Conservation (phyloP, 2,888 invertebrate genomes). For the Ischnus inquisitorius region DNA sequence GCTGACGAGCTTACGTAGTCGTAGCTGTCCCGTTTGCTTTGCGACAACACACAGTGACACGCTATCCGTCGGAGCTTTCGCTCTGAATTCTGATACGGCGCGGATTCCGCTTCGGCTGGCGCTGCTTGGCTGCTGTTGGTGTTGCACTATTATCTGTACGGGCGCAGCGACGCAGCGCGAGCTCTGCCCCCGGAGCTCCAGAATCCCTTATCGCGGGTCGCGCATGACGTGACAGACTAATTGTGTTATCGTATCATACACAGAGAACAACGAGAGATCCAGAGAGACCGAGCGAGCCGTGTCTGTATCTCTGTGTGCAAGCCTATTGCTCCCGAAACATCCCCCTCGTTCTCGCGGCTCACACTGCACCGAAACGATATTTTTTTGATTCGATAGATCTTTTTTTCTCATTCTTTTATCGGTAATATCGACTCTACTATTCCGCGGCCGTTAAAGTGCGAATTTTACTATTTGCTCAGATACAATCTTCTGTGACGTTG, state of each 20-base stretch:
- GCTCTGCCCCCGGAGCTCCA: conserved; percentile 7
- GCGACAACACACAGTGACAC: conserved; percentile 14
- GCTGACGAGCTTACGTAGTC: conserved; percentile 58
- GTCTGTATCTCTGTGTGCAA: background rate
- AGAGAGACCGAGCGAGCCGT: background rate
- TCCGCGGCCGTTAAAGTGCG: too few species aligned
- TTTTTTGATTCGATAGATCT: too few species aligned
- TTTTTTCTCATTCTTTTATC: too few species aligned
- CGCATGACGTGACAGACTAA: conserved; percentile 81
- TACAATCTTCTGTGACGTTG: too few species aligned
- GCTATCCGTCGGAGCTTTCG: conserved; percentile 22
- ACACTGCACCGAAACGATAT: too few species aligned
- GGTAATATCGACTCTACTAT: too few species aligned
- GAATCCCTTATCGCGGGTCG: conserved; percentile 79
- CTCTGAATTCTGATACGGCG: conserved; percentile 47
- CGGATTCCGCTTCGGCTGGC: conserved; percentile 32
- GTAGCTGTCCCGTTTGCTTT: conserved; percentile 5
- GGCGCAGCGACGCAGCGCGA: conserved; percentile 39
- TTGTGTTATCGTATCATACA: conserved; percentile 77
- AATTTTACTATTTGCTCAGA: too few species aligned
- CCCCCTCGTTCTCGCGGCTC: too few species aligned
- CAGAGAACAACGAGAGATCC: conserved; percentile 35
- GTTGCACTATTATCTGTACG: conserved; percentile 60
- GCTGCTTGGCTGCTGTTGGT: conserved; percentile 29
- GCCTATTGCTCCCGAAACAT: too few species aligned